A percentile compares a stretch with the other conserved stretches of the same genome.
Evolutionary conservation across 2,888 invertebrate genomes (phyloP).

Genomic region (Gerris lacustris): DNA sequence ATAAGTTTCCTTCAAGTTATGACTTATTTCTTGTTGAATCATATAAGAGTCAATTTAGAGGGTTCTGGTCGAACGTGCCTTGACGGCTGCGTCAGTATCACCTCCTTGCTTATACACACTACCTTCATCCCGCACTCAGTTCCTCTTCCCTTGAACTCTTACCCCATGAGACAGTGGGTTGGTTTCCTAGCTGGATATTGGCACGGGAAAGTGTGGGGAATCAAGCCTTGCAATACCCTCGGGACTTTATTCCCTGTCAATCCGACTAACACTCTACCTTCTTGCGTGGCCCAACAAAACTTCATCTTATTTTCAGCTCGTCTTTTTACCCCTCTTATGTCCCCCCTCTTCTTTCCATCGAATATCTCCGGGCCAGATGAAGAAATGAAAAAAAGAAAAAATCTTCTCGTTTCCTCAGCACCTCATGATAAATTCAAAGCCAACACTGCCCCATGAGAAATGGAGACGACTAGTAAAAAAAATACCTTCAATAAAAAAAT

Average conservation of each 20-base stretch:
- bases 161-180: too few species aligned
- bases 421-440: conserved; percentile 1
- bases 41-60: too few species aligned
- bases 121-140: background rate
- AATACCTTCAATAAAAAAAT: background rate
- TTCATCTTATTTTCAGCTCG: background rate
- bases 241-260: background rate
- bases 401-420: background rate
- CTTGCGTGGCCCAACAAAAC: background rate
- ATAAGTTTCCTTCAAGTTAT: too few species aligned
- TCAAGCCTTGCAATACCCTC: background rate
- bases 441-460: background rate
- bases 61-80: background rate
- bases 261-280: background rate
- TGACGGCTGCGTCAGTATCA: background rate
- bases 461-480: background rate
- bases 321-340: too few species aligned
- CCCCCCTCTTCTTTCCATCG: background rate
- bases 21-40: too few species aligned
- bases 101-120: background rate
- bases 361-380: background rate
- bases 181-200: background rate
- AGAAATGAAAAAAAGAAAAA: background rate
- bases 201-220: background rate
- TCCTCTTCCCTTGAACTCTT: background rate